These are phyloP conservation scores for Octopus sinensis DNA, from an alignment of 1,140 invertebrate species.

Conservation along the genomic window DNA sequence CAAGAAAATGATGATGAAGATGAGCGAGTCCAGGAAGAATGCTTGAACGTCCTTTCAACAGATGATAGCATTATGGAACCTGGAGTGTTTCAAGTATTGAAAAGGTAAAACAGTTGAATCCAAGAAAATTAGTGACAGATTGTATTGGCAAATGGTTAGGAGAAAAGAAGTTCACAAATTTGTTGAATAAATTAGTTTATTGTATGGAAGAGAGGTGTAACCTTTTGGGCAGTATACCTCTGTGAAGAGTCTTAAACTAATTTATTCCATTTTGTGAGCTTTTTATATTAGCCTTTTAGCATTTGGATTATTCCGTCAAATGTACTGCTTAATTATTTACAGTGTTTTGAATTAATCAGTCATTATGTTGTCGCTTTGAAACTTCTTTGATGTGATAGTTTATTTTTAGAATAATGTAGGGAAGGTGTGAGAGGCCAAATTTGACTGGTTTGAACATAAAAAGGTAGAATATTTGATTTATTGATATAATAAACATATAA, in stretches of 20 bases:
- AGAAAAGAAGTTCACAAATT: background rate
- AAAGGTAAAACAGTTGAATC: constrained; percentile 62
- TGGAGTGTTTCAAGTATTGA: constrained; percentile 88
- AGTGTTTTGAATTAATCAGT: too few relatives aligned
- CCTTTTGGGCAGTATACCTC: too few relatives aligned
- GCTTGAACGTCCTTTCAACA: constrained; percentile 65
- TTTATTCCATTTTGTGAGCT: background rate
- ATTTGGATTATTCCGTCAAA: background rate
- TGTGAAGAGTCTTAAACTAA: background rate
- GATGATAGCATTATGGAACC: constrained; percentile 98
- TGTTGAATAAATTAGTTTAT: constrained; percentile 1
- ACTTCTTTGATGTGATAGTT: too few relatives aligned
- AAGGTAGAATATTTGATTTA: too few relatives aligned
- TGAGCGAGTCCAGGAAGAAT: constrained; percentile 80
- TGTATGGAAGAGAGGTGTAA: too few relatives aligned
- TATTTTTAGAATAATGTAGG: too few relatives aligned
- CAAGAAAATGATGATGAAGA: constrained; percentile 66
- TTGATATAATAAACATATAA: too few relatives aligned
- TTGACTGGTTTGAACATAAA: too few relatives aligned
- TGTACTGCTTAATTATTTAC: background rate
- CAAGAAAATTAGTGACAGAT: background rate
- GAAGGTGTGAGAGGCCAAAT: too few relatives aligned
- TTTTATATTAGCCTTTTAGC: background rate
- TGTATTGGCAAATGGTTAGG: background rate
- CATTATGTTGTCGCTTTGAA: background rate